Evolutionary conservation across 2,888 invertebrate genomes (phyloP).

Genomic region (Sinodicranocentrus sp.): DNA sequence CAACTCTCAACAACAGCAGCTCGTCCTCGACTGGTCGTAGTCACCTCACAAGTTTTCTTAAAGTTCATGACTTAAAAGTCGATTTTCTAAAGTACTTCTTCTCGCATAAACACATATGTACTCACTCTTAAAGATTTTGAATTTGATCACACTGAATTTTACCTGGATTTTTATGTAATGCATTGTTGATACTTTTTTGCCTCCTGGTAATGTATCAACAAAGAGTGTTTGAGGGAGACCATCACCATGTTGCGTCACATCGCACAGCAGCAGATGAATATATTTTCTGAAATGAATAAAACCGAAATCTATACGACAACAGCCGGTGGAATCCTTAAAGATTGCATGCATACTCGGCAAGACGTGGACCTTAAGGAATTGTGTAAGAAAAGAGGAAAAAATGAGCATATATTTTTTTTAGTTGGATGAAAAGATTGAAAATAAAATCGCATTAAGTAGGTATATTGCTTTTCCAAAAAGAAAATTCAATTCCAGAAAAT

Average conservation of each 20-base stretch:
- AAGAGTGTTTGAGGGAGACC: no score
- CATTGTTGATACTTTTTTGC: constrained; percentile 19
- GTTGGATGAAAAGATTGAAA: neutral
- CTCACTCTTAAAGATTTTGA: no score
- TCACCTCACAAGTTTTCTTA: constrained; percentile 41
- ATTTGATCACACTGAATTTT: neutral
- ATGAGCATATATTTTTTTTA: neutral
- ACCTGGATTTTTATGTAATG: constrained; percentile 30
- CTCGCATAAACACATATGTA: no score
- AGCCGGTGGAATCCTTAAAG: constrained; percentile 35
- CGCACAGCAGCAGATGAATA: constrained; percentile 23
- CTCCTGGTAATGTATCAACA: neutral
- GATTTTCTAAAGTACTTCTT: constrained; percentile 29
- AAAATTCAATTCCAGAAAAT: neutral
- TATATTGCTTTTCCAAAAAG: neutral
- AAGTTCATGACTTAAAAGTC: constrained; percentile 51
- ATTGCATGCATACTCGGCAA: constrained; percentile 20
- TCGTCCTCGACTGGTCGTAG: constrained; percentile 29
- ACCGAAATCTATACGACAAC: constrained; percentile 32
- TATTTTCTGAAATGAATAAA: neutral
- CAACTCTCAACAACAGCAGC: no score
- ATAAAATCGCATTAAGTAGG: neutral
- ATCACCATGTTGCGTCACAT: neutral
- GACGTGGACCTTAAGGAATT: constrained; percentile 14
- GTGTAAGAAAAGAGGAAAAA: neutral